Evolutionary conservation across 2,888 invertebrate genomes (phyloP).

Genomic region (Nymphalis c-album): DNA sequence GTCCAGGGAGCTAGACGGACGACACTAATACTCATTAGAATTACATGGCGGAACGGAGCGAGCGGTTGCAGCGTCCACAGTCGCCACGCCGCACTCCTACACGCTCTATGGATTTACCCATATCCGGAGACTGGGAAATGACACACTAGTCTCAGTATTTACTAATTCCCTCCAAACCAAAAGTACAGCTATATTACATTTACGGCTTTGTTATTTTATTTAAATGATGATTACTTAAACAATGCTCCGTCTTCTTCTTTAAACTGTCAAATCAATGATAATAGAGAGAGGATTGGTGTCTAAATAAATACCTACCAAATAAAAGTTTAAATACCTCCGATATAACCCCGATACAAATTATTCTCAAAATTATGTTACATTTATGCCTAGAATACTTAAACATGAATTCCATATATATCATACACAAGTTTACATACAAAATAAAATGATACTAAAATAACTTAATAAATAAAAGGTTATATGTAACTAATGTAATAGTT

Average conservation of each 20-base stretch:
- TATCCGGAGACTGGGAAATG: conserved; percentile 31
- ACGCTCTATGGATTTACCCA: conserved; percentile 38
- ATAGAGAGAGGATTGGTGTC: too few relatives aligned
- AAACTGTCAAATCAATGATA: too few relatives aligned
- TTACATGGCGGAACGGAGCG: conserved; percentile 74
- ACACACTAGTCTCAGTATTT: conserved; percentile 30
- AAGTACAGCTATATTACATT: not conserved
- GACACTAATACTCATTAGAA: conserved; percentile 81
- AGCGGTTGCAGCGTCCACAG: conserved; percentile 43
- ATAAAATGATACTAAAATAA: not conserved
- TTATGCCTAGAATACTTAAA: not conserved
- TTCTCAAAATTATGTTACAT: not conserved
- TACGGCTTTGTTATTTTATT: too few relatives aligned
- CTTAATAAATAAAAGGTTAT: not conserved
- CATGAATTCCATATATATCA: not conserved
- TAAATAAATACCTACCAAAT: too few relatives aligned
- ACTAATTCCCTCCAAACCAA: conserved; percentile 1
- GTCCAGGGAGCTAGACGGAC: conserved; percentile 53
- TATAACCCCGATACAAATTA: too few relatives aligned
- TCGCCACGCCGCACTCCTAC: conserved; percentile 36
- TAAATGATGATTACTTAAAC: too few relatives aligned
- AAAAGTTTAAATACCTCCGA: too few relatives aligned
- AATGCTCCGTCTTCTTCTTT: too few relatives aligned
- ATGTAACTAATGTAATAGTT: not conserved
- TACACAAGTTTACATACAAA: not conserved